phyloP scores from a whole-genome alignment of 2,888 invertebrate species.

The Pseudococcus jackbeardsleyi region DNA sequence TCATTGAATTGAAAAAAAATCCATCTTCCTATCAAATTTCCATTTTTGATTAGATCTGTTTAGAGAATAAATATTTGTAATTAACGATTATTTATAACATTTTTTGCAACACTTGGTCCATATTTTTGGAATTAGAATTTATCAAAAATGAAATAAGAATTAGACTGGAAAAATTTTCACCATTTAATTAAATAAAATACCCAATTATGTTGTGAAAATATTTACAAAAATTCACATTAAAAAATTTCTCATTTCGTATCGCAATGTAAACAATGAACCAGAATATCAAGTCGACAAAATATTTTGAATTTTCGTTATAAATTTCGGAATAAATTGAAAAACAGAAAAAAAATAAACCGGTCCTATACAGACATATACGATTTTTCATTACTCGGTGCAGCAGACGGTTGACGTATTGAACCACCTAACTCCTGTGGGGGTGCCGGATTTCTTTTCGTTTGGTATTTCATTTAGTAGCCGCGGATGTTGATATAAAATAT shows the following conservation, averaged over 20 bases:
- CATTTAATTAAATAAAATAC: too few species aligned
- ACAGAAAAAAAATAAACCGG: background rate
- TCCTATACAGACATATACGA: background rate
- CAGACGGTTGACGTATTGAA: background rate
- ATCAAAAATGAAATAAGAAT: too few species aligned
- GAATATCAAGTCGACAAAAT: background rate
- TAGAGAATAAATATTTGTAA: too few species aligned
- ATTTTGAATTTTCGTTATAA: background rate
- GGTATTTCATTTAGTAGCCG: constrained; percentile 28
- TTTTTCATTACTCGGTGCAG: background rate
- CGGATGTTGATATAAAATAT: constrained; percentile 9
- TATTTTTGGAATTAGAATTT: too few species aligned
- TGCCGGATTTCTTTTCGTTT: constrained; percentile 17
- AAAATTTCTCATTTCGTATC: background rate
- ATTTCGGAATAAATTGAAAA: constrained; percentile 4
- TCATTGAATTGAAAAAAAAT: too few species aligned
- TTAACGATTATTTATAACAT: too few species aligned
- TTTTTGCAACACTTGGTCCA: too few species aligned
- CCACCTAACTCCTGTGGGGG: constrained; percentile 40
- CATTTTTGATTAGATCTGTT: too few species aligned
- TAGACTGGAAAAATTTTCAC: too few species aligned
- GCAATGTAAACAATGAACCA: background rate
- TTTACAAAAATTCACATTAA: background rate
- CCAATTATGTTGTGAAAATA: background rate
- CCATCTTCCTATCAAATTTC: too few species aligned